Evolutionary conservation across 2,797 vertebrate species (phyloP).

Genomic region (Carduelis carduelis): DNA sequence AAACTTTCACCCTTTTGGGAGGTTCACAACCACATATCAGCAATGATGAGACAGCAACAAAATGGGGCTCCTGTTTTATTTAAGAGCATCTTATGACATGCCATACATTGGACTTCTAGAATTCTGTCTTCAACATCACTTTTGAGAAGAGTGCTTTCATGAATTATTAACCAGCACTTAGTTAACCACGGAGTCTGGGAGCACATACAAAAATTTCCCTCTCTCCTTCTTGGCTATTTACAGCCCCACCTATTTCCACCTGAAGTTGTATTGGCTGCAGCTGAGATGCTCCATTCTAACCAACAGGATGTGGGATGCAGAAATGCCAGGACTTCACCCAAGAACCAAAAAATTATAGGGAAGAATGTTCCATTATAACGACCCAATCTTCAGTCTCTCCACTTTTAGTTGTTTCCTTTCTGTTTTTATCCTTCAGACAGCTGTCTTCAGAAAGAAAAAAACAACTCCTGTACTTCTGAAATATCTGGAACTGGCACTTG

Average conservation of each 20-base stretch:
- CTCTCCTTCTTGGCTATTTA: neutral
- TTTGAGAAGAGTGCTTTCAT: neutral
- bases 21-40: neutral
- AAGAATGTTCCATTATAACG: neutral
- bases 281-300: neutral
- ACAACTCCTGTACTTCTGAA: slow-evolving; percentile 3
- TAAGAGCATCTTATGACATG: neutral
- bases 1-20: neutral
- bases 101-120: neutral
- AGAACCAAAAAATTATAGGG: neutral
- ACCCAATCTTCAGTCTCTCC: neutral
- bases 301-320: neutral
- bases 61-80: neutral
- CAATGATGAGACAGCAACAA: neutral
- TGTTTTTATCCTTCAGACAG: slow-evolving; percentile 24
- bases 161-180: neutral
- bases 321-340: neutral
- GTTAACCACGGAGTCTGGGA: neutral
- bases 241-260: neutral
- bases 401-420: neutral
- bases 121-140: neutral
- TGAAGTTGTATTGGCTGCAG: neutral
- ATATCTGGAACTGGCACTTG: neutral
- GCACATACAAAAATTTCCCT: neutral
- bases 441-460: slow-evolving; percentile 3